Percentiles rank a stretch among this genome's conserved stretches.
These are phyloP conservation scores for Pseudorhiza aurosa DNA, from an alignment of 30 jellyfish, hydroid and myxozoan genomes.

Conservation along the genomic window DNA sequence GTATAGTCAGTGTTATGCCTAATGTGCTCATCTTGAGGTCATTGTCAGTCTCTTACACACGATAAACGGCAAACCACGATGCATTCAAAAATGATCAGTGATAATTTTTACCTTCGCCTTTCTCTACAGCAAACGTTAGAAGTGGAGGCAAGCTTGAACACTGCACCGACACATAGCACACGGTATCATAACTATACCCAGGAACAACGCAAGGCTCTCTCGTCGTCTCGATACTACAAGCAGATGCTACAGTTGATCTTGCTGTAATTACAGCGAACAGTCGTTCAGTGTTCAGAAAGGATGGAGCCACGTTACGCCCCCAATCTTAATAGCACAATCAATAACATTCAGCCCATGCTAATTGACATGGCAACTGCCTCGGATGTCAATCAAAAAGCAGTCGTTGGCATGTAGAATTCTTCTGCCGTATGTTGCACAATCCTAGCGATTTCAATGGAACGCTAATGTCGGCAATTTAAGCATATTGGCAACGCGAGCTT, in stretches of 20 bases:
- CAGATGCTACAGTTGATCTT: background rate
- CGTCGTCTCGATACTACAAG: too few relatives aligned
- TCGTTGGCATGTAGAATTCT: background rate
- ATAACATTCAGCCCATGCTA: background rate
- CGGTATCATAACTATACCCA: too few relatives aligned
- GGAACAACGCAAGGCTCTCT: background rate
- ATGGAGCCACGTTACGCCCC: conserved; percentile 31
- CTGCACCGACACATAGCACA: too few relatives aligned
- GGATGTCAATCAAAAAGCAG: background rate
- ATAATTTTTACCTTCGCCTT: too few relatives aligned
- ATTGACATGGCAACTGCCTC: background rate
- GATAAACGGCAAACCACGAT: too few relatives aligned
- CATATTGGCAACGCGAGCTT: background rate
- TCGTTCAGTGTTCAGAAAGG: background rate
- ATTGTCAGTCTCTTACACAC: too few relatives aligned
- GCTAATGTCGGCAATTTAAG: background rate
- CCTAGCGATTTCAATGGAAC: background rate
- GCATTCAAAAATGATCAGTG: too few relatives aligned
- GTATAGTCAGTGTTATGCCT: too few relatives aligned
- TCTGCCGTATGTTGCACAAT: background rate
- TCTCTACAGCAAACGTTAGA: too few relatives aligned
- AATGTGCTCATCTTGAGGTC: too few relatives aligned
- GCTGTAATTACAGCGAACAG: conserved; percentile 1
- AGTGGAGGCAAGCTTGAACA: too few relatives aligned
- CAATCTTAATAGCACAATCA: background rate